Conservation (phyloP, 64 coral and sea anemone genomes). For the Acropora yongei region DNA sequence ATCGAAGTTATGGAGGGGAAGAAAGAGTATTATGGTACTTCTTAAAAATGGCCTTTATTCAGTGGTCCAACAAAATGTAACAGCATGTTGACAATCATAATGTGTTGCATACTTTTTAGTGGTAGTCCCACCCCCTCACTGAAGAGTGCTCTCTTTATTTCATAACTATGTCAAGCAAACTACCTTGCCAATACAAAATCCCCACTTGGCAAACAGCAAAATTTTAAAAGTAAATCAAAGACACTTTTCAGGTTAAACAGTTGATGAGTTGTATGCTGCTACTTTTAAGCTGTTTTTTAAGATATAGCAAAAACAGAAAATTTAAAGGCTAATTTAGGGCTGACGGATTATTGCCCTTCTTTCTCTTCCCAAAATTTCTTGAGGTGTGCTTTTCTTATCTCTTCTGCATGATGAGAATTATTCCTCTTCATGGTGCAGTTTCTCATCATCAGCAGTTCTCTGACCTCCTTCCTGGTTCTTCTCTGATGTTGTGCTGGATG, state of each 20-base stretch:
- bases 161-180: slow-evolving; percentile 44
- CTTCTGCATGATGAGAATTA: slow-evolving; percentile 58
- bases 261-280: slow-evolving; percentile 43
- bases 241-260: slow-evolving; percentile 35
- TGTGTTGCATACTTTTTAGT: slow-evolving; percentile 55
- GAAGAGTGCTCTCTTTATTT: slow-evolving; percentile 50
- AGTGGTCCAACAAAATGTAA: slow-evolving; percentile 38
- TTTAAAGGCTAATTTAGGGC: too few species aligned
- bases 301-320: slow-evolving; percentile 45
- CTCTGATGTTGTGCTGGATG: slow-evolving; percentile 58
- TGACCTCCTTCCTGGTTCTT: slow-evolving; percentile 58
- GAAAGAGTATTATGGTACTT: slow-evolving; percentile 32
- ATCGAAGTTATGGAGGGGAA: background rate
- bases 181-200: slow-evolving; percentile 40
- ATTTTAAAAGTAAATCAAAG: slow-evolving; percentile 35
- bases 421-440: slow-evolving; percentile 60
- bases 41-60: slow-evolving; percentile 41
- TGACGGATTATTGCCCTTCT: slow-evolving; percentile 50
- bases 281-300: slow-evolving; percentile 44
- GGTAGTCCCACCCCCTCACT: slow-evolving; percentile 37
- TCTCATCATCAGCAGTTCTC: slow-evolving; percentile 58
- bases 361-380: slow-evolving; percentile 46
- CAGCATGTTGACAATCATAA: slow-evolving; percentile 24
- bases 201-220: slow-evolving; percentile 50
- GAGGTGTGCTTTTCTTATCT: slow-evolving; percentile 58